Evolutionary conservation across 2,888 invertebrate genomes (phyloP).

Genomic region (Euplexia lucipara): DNA sequence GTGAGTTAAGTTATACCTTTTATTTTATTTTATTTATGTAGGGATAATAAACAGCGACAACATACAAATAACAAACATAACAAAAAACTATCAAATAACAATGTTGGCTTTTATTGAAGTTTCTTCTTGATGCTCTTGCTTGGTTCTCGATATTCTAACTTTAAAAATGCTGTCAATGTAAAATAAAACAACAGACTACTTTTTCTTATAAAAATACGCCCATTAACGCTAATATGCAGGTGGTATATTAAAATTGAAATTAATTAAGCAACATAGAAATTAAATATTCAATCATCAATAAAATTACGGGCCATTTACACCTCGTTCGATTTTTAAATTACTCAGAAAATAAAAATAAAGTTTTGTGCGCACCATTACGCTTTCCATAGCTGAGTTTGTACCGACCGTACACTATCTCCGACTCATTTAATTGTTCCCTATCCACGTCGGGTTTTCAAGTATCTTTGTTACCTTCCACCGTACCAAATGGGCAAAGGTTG

Average conservation of each 20-base stretch:
- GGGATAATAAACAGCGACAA: too few species aligned
- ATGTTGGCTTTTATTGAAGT: too few species aligned
- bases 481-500: constrained; percentile 72
- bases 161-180: too few species aligned
- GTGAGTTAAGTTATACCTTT: too few species aligned
- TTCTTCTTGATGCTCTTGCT: too few species aligned
- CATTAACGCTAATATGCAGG: neutral
- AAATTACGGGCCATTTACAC: constrained; percentile 2
- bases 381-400: constrained; percentile 22
- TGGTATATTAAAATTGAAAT: too few species aligned
- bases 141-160: too few species aligned
- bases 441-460: constrained; percentile 69
- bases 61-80: too few species aligned
- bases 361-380: neutral
- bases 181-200: too few species aligned
- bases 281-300: constrained; percentile 3
- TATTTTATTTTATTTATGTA: too few species aligned
- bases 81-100: too few species aligned
- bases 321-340: constrained; percentile 35
- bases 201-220: too few species aligned
- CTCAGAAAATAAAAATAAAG: constrained; percentile 7
- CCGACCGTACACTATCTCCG: constrained; percentile 31
- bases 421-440: constrained; percentile 66
- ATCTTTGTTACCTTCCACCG: constrained; percentile 69
- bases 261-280: neutral